Evolutionary conservation across 2,888 invertebrate species (phyloP).

Genomic region (Beris morrisii): DNA sequence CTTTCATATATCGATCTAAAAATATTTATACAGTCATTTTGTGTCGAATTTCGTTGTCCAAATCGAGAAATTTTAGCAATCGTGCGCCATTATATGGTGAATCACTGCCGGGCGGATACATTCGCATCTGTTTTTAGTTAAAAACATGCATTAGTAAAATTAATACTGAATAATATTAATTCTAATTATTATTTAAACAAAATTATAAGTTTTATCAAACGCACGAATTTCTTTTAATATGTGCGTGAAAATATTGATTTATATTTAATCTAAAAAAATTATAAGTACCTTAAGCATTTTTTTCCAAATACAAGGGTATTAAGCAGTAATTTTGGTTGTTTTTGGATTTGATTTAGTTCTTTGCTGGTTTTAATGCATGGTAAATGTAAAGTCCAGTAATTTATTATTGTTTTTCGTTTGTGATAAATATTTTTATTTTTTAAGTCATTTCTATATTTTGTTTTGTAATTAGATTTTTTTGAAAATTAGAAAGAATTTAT

Average conservation of each 20-base stretch:
- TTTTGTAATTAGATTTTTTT: background rate
- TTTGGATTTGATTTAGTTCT: slow-evolving; percentile 19
- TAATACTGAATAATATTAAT: too few species aligned
- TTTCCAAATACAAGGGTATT: slow-evolving; percentile 23
- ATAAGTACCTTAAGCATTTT: slow-evolving; percentile 28
- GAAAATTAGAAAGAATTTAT: background rate
- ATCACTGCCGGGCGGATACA: slow-evolving; percentile 68
- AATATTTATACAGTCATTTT: slow-evolving; percentile 42
- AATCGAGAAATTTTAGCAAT: slow-evolving; percentile 58
- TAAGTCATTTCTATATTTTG: background rate
- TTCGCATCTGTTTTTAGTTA: slow-evolving; percentile 61
- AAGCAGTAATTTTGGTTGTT: slow-evolving; percentile 17
- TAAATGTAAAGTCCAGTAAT: slow-evolving; percentile 13
- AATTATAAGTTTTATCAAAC: too few species aligned
- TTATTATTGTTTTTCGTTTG: slow-evolving; percentile 21
- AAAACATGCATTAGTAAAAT: slow-evolving; percentile 22
- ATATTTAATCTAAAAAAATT: too few species aligned
- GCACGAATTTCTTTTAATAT: too few species aligned
- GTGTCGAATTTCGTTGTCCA: slow-evolving; percentile 54
- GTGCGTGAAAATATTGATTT: too few species aligned
- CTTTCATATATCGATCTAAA: background rate
- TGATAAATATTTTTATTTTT: slow-evolving; percentile 22
- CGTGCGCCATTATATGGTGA: slow-evolving; percentile 60
- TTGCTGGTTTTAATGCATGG: slow-evolving; percentile 19
- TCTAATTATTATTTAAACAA: too few species aligned